Conservation (phyloP, 2,113 vertebrate genomes). For the Passer montanus region DNA sequence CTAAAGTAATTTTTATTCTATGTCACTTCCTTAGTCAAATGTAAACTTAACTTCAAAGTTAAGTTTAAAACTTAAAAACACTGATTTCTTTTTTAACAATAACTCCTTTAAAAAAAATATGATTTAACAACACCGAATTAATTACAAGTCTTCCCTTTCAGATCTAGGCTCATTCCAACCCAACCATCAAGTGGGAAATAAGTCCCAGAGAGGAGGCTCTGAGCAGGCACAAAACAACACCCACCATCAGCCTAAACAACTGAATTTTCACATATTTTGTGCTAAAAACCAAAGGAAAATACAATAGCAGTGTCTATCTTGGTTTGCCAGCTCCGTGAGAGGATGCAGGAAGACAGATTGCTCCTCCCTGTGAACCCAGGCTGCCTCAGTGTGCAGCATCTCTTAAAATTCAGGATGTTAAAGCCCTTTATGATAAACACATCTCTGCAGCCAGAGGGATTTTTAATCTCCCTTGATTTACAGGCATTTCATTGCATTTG, state of each 20-base stretch:
- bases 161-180: not conserved
- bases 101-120: rapidly evolving
- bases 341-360: not conserved
- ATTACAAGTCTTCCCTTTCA: not conserved
- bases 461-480: conserved; percentile 67
- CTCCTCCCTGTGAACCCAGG: not conserved
- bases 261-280: not conserved
- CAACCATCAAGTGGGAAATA: not conserved
- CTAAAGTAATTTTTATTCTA: not conserved
- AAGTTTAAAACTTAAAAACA: not conserved
- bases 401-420: not conserved
- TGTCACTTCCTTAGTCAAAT: not conserved
- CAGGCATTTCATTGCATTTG: conserved; percentile 58
- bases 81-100: not conserved
- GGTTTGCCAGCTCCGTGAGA: not conserved
- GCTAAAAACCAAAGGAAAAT: not conserved
- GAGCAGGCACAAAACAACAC: not conserved
- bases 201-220: not conserved
- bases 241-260: not conserved
- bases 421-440: conserved; percentile 36
- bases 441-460: conserved; percentile 37
- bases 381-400: not conserved
- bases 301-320: not conserved
- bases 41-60: not conserved
- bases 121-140: not conserved